Conservation (phyloP, 2,113 vertebrate genomes). For the Colistium nudipinnis region DNA sequence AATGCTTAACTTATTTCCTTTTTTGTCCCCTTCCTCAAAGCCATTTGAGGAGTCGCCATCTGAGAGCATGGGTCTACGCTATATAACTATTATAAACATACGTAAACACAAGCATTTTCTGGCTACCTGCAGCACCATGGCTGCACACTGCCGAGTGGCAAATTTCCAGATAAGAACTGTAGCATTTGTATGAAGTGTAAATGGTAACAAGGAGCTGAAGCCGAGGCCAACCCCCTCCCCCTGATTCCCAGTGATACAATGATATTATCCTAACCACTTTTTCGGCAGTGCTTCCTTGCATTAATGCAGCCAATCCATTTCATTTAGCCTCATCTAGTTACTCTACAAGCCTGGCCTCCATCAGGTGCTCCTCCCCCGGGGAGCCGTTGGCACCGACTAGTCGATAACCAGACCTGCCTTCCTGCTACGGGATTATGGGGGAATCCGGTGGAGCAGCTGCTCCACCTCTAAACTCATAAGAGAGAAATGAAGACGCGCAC, state of each 20-base stretch:
- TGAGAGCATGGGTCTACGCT: too few species aligned
- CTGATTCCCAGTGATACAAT: slow-evolving; percentile 25
- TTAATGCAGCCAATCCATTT: slow-evolving; percentile 69
- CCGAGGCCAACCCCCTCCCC: slow-evolving; percentile 13
- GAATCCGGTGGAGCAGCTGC: slow-evolving; percentile 66
- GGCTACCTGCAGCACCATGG: neutral
- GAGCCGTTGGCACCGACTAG: slow-evolving; percentile 65
- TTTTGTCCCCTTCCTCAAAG: too few species aligned
- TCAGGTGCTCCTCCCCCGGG: slow-evolving; percentile 65
- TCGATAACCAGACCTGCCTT: slow-evolving; percentile 59
- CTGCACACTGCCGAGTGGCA: neutral
- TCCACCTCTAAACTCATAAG: slow-evolving; percentile 46
- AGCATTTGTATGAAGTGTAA: neutral
- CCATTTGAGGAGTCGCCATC: too few species aligned
- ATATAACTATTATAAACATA: too few species aligned
- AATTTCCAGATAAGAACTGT: neutral
- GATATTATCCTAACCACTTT: slow-evolving; percentile 59
- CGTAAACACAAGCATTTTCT: too few species aligned
- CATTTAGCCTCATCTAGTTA: slow-evolving; percentile 66
- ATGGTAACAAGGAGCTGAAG: slow-evolving; percentile 20
- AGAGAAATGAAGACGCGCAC: neutral
- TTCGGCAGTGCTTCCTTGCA: slow-evolving; percentile 14
- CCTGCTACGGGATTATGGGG: slow-evolving; percentile 54
- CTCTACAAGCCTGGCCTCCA: slow-evolving; percentile 52
- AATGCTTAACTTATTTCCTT: too few species aligned